phyloP scores from a whole-genome alignment of 2,888 invertebrate genomes.

The Zaprionus obscuricornis region DNA sequence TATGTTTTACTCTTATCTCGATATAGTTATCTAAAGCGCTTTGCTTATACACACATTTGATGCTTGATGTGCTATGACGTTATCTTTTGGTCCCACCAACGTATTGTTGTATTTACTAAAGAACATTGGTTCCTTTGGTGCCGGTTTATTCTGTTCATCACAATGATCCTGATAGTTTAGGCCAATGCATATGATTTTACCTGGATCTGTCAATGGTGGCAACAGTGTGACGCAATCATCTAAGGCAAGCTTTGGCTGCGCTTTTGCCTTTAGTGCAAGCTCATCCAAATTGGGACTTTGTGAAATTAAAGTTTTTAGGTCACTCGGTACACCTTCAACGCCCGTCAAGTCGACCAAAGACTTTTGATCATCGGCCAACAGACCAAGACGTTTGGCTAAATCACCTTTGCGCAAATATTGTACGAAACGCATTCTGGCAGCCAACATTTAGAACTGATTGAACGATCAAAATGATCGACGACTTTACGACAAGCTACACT shows the following conservation, averaged over 20 bases:
- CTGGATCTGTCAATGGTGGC: slow-evolving; percentile 90
- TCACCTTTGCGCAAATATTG: slow-evolving; percentile 86
- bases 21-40: not conserved
- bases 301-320: slow-evolving; percentile 82
- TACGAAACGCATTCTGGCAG: slow-evolving; percentile 85
- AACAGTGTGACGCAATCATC: slow-evolving; percentile 76
- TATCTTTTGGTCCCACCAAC: slow-evolving; percentile 89
- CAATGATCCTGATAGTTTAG: slow-evolving; percentile 94
- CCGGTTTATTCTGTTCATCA: slow-evolving; percentile 89
- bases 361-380: slow-evolving; percentile 86
- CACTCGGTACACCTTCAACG: slow-evolving; percentile 78
- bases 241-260: slow-evolving; percentile 40
- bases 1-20: slow-evolving; percentile 1
- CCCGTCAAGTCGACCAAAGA: slow-evolving; percentile 87
- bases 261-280: slow-evolving; percentile 64
- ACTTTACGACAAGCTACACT: slow-evolving; percentile 11
- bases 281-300: slow-evolving; percentile 77
- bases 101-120: slow-evolving; percentile 94
- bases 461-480: slow-evolving; percentile 7
- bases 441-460: slow-evolving; percentile 59
- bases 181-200: slow-evolving; percentile 94
- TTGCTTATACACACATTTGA: slow-evolving; percentile 85
- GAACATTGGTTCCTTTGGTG: slow-evolving; percentile 91
- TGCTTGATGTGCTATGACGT: slow-evolving; percentile 87
- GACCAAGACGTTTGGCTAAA: slow-evolving; percentile 86